These are phyloP conservation scores for Chamaetylas fuelleborni DNA, from an alignment of 2,113 vertebrate species.

Conservation along the genomic window DNA sequence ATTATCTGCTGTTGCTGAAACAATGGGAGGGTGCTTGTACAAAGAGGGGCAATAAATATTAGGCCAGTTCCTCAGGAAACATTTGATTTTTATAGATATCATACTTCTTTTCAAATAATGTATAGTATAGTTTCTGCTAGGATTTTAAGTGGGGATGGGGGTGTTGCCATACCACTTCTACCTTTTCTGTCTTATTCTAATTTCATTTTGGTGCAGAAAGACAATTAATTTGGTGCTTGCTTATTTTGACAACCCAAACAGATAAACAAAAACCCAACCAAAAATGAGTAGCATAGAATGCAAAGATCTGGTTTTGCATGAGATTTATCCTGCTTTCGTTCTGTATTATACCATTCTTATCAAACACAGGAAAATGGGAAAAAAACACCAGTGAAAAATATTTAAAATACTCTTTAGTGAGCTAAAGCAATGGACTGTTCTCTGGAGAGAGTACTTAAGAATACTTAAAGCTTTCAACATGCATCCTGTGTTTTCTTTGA, in stretches of 20 bases:
- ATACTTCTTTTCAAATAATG: neutral
- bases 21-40: slow-evolving; percentile 36
- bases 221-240: neutral
- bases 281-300: neutral
- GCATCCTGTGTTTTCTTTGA: neutral
- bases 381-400: neutral
- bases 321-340: neutral
- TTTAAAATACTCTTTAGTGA: neutral
- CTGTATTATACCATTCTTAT: neutral
- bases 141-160: neutral
- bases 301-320: neutral
- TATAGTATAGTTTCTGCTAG: neutral
- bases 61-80: slow-evolving; percentile 37
- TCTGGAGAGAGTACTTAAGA: neutral
- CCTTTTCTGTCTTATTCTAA: neutral
- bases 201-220: neutral
- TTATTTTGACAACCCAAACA: neutral
- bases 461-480: neutral
- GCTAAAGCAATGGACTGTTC: neutral
- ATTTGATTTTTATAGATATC: slow-evolving; percentile 35
- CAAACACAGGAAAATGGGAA: neutral
- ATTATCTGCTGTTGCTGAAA: slow-evolving; percentile 15
- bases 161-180: neutral
- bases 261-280: neutral
- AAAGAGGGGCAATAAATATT: slow-evolving; percentile 37